Base-by-base conservation (phyloP, 2,113 vertebrate genomes). In the Labeo catla region DNA sequence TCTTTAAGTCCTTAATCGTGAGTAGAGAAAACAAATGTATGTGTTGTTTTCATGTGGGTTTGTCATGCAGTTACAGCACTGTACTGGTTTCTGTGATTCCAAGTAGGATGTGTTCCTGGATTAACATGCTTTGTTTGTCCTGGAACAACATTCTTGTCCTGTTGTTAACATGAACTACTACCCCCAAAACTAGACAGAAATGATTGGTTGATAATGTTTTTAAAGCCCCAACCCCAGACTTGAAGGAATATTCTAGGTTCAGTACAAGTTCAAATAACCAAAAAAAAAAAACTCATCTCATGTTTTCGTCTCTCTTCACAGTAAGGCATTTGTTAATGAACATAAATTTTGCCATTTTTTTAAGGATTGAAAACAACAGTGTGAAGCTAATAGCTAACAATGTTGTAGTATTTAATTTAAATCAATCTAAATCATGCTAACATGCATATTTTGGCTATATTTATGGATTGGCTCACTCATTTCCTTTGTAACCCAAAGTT, bases 1-100 rank as follows among this genome's bases (percentile, higher is more conserved):
- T 92, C 91, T 91, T 76, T 82, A 85, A 87, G 89, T 93, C 89
- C 90, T 92, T 92, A 92, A 85, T 91, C 83, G 90, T 94, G 92
- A 89, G 92, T 93, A 93, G 92, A 90, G 88, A 85, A 57, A 79
- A 86, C 77, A 81, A 91, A 34, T 90, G 82, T 90, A 89, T 87
- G 89, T 92, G 92, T 91, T 92, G 92, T 90, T 83, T 84, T 92
- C 84, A 86, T 88, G 91, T 93, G 88, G 87, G 91, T 90, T 91
- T 89, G 74, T 92, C 87, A 90, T 91, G 90, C 89, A 87, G 77
- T 76, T 87, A 76, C 91, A 47, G 88, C 57, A 85, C 86, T 57
- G 34, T 21, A 43, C 52, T 15, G 8, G 81, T 52, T 70, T 52
- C 28, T 12, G 63, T 82, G 47, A 50, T 82, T 68, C 63, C 63